Evolutionary conservation across 1,140 invertebrate species (phyloP).

Genomic region (Lepidotrigona ventralis): DNA sequence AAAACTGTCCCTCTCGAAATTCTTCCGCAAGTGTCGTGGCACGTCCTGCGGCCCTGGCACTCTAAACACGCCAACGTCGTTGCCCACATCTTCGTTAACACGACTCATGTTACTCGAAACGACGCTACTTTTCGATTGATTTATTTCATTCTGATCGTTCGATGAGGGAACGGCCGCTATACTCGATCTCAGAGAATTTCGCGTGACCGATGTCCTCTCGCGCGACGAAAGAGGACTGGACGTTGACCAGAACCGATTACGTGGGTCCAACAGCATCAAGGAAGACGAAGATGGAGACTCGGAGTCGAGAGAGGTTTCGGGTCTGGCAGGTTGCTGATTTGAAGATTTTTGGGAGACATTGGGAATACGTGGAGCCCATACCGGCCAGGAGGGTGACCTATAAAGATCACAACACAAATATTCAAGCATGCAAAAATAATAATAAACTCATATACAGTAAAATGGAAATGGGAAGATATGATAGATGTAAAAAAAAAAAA

Average conservation of each 20-base stretch:
- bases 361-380: constrained; percentile 80
- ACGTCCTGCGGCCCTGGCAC: constrained; percentile 54
- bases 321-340: constrained; percentile 54
- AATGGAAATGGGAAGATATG: constrained; percentile 40
- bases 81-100: not conserved
- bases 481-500: not conserved
- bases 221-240: constrained; percentile 62
- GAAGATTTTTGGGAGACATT: constrained; percentile 72
- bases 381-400: constrained; percentile 83
- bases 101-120: constrained; percentile 39
- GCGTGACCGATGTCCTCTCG: constrained; percentile 15
- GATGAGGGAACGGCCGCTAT: constrained; percentile 17
- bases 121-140: constrained; percentile 39
- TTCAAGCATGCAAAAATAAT: constrained; percentile 77
- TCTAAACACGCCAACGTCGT: constrained; percentile 46
- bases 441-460: constrained; percentile 62
- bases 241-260: constrained; percentile 70
- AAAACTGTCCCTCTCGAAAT: constrained; percentile 54
- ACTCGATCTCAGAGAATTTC: constrained; percentile 29
- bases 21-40: constrained; percentile 55
- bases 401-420: constrained; percentile 78
- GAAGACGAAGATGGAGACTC: constrained; percentile 60
- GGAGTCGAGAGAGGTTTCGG: constrained; percentile 45
- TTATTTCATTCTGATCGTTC: not conserved
- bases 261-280: constrained; percentile 61